phyloP scores from a whole-genome alignment of 2,797 vertebrate species.

The Sebastes nivosus region DNA sequence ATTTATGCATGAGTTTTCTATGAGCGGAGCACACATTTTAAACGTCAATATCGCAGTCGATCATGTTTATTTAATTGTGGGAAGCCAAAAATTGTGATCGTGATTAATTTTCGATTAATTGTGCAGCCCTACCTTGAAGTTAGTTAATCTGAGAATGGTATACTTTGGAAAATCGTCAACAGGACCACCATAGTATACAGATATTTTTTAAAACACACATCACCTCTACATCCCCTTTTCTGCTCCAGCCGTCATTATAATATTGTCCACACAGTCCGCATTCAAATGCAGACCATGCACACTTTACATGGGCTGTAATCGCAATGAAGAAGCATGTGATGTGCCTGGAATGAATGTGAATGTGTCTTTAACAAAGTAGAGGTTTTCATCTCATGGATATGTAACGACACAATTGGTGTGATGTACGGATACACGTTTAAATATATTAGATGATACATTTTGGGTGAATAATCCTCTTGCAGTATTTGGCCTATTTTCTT shows the following conservation, averaged over 20 bases:
- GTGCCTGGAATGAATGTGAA: not conserved
- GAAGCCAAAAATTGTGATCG: too few relatives aligned
- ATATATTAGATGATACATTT: not conserved
- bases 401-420: not conserved
- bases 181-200: not conserved
- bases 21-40: too few relatives aligned
- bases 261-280: not conserved
- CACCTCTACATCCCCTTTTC: not conserved
- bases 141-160: not conserved
- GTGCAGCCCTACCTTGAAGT: not conserved
- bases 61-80: too few relatives aligned
- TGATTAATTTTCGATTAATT: too few relatives aligned
- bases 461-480: not conserved
- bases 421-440: not conserved
- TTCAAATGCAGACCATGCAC: conserved; percentile 1
- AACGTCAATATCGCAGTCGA: too few relatives aligned
- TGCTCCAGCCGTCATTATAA: not conserved
- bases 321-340: not conserved
- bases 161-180: not conserved
- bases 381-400: not conserved
- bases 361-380: not conserved
- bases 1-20: too few relatives aligned
- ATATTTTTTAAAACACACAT: not conserved
- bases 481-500: not conserved
- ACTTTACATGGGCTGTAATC: not conserved